Base-by-base conservation (phyloP, 2,113 vertebrate species). In the Athene cunicularia region DNA sequence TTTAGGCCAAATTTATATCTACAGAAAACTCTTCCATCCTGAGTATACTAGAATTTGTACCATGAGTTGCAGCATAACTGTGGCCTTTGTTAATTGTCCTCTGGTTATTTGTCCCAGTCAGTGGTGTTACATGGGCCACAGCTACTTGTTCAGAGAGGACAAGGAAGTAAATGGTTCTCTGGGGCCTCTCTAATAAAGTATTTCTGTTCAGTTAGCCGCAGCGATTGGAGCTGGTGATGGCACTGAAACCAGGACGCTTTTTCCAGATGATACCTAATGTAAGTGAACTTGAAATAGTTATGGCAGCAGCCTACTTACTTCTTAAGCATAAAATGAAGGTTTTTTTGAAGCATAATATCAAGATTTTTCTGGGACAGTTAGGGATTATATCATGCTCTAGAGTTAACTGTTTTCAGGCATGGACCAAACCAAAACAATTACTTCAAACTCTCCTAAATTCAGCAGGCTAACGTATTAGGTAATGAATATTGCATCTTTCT, bases 191-290 rank as follows among this genome's bases (percentile, higher is more conserved):
- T 90, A 87, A 94, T 83, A 4, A 35, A 67, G 45, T 96, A 75
- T 98, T 66, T 97, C 92, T 97, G 66, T 95, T 92, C 96, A 98
- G 98, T 93, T 98, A 95, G 97, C 98, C 90, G 97, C 98, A 91
- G 93, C 93, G 62, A 80, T 98, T 64, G 97, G 98, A 86, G 95
- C 71, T 98, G 90, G 94, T 95, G 35, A 74, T 96, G 72, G 97
- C 95, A 9, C 64, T 96, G 96, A 98, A 97, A 67, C 32, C 92
- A 26, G 95, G 80, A 49, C 13, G 0, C 50, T 96, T 97, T 32
- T 98, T 98, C 96, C 75, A 95, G 50, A 5, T 17, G 13, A 92
- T 98, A 83, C 98, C 97, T 67, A 97, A 98, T 4, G 98, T 98
- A 95, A 98, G 97, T 97, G 56, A 79, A 62, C 68, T 18, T 76